Evolutionary conservation across 2,797 vertebrate genomes (phyloP).

Genomic region (Phrynocephalus vlangalii): DNA sequence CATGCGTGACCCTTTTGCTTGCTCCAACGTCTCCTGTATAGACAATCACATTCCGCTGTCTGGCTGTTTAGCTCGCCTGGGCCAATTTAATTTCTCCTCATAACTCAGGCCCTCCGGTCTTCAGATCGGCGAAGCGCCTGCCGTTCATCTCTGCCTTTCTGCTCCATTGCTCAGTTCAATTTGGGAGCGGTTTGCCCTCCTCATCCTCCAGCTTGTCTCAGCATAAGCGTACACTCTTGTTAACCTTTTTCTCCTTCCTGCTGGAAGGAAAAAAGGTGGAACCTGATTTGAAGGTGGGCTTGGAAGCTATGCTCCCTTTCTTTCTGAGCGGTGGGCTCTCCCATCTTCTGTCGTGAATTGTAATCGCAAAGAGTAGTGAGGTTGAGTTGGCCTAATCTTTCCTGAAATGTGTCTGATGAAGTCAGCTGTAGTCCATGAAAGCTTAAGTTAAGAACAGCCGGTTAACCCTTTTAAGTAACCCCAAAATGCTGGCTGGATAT

Average conservation of each 20-base stretch:
- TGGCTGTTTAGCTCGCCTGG: conserved; percentile 11
- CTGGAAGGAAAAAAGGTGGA: neutral
- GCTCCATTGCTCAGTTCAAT: conserved; percentile 35
- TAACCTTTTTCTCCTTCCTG: conserved; percentile 10
- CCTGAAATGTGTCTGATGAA: too few species aligned
- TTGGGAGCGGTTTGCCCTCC: conserved; percentile 19
- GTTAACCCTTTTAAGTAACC: too few species aligned
- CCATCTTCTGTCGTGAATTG: neutral
- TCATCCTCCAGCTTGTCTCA: conserved; percentile 26
- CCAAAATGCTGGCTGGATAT: too few species aligned
- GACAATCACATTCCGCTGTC: conserved; percentile 4
- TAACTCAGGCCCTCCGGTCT: conserved; percentile 20
- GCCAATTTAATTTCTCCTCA: conserved; percentile 17
- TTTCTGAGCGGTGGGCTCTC: too few species aligned
- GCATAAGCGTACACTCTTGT: neutral
- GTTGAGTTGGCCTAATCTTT: too few species aligned
- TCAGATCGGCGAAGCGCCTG: neutral
- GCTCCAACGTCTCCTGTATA: neutral
- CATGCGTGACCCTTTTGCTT: neutral
- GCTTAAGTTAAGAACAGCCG: too few species aligned
- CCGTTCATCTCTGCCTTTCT: conserved; percentile 29
- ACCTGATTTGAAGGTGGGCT: neutral
- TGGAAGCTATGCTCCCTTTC: neutral
- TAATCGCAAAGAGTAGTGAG: neutral
- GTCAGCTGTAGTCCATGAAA: too few species aligned